Conservation (phyloP, 2,113 vertebrate species). For the Hypanus sabinus region DNA sequence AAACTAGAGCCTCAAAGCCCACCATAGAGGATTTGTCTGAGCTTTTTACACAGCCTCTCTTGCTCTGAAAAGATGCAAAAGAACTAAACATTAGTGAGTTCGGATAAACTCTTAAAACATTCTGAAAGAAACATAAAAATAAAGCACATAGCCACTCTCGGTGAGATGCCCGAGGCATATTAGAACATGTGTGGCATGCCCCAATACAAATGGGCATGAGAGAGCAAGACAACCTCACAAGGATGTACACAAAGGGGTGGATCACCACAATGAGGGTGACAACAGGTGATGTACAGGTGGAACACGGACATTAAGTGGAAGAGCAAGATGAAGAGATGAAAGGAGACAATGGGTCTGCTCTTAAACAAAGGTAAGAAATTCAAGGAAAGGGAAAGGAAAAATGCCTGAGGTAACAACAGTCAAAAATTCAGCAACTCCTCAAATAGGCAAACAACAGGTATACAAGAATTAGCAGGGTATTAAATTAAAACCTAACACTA, state of each 20-base stretch:
- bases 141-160: background rate
- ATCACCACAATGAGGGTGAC: background rate
- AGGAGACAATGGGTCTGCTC: background rate
- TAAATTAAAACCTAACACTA: background rate
- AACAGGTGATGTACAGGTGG: background rate
- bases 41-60: slow-evolving; percentile 71
- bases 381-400: background rate
- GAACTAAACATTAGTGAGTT: no score
- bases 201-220: background rate
- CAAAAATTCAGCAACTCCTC: background rate
- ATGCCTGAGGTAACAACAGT: no score
- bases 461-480: background rate
- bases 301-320: background rate
- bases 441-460: background rate
- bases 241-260: background rate
- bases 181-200: background rate
- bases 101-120: background rate
- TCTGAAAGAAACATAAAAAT: slow-evolving; percentile 14
- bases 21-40: slow-evolving; percentile 68
- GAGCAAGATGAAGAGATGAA: background rate
- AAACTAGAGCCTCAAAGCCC: slow-evolving; percentile 83
- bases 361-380: background rate
- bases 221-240: background rate
- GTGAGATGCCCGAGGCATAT: no score
- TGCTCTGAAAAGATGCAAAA: slow-evolving; percentile 57